Base-by-base conservation (phyloP, 2,888 invertebrate genomes). In the Leucoptera coffeella region DNA sequence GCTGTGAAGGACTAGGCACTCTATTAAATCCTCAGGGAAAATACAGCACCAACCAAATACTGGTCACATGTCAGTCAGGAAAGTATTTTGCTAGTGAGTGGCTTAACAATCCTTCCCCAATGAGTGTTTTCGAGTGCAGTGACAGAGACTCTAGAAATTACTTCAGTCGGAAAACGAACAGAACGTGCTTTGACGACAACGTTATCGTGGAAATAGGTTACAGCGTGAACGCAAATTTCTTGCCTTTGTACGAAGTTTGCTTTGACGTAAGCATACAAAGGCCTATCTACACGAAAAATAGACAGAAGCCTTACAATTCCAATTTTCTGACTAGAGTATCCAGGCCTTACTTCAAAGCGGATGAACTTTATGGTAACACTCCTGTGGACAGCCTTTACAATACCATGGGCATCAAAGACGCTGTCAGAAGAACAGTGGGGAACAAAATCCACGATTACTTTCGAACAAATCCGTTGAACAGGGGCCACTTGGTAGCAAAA, bases 401-500 rank as follows among this genome's bases (percentile, higher is more conserved):
- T 4, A 61, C 64, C 0, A 34, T 36, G 32, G 53, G 50, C 1
- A 56, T 45, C 29, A 57, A 36, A 34, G 28, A 38, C 4, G 57
- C 62, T 1, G 50, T 69, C 6, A 6, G 9, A 17, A 17, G 17
- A 6, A 17, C 6, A 7, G 17, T 17, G 6, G 17, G 17, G 6
- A 9, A 17, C 9, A 17, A 7, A 17, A 9, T 54, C 1, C 41
- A 52, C 1, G 45, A 43, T 14, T 77, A 77, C 35, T 42, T 79
- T 6, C 35, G 41, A 2, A 40, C 39, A 0, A 42, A 54, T 33
- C 45, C 67, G 3, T 47, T 82, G 5, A 61, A 80, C 1, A 62
- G 79, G 32, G 82, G 81, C 2, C 82, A 82, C 47, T 49, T 81
- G 28, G 62, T 75, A 1, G 78, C 82, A 4, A 80, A 77, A 47